Evolutionary conservation across 2,797 vertebrate species (phyloP), one percentile per base, ranked within the genome.

Genomic region (Telmatherina bonti): DNA sequence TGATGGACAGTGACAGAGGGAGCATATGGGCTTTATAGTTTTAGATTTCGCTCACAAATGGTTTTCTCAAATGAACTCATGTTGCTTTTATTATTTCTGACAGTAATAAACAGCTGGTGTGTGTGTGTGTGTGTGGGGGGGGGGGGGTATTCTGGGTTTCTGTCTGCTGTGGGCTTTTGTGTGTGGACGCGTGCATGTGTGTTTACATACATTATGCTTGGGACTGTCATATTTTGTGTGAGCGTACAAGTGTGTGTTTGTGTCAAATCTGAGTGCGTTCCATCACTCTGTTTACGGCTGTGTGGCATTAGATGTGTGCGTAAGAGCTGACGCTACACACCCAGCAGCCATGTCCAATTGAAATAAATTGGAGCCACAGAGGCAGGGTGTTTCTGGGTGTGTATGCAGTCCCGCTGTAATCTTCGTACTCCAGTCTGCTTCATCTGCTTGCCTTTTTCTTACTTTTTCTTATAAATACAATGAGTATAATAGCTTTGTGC

Each of bases 341-440:
- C 77, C 84, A 56, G 82, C 85, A 91, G 89, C 90, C 91, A 85
- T 92, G 86, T 90, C 91, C 89, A 92, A 93, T 93, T 83, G 86
- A 78, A 92, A 91, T 91, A 93, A 89, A 93, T 92, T 91, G 91
- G 87, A 87, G 84, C 82, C 75, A 38, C 72, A 69, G 81, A 79
- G 72, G 80, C 70, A 45, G 81, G 72, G 85, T 88, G 72, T 83
- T 84, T 80, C 63, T 60, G 73, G 62, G 83, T 71, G 78, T 77
- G 80, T 63, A 30, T 68, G 83, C 78, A 55, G 74, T n/a, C 65
- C 71, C 29, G 79, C 74, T 83, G 78, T 83, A 86, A 88, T 88
- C 86, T 70, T 56, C 12, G 35, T 49, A 62, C 72, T 62, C 66
- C 82, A 75, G 80, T 71, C 47, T 16, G 45, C 80, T 77, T 82